A percentile compares a stretch with the other conserved stretches of the same genome.
Evolutionary conservation across 2,888 invertebrate species (phyloP).

Genomic region (Nomada hirtipes): DNA sequence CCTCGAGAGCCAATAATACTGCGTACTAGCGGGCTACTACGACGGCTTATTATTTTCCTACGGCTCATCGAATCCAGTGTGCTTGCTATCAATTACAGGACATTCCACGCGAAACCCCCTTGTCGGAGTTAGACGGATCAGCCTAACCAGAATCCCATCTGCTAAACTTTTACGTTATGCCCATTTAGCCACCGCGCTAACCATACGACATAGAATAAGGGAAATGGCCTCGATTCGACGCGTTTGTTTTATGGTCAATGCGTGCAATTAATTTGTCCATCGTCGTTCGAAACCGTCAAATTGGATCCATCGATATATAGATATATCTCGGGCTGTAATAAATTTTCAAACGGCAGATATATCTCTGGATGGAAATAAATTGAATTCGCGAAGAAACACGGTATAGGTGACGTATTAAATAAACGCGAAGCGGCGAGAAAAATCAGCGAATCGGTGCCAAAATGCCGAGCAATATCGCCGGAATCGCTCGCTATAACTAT

Average conservation of each 20-base stretch:
- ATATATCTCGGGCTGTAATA: not conserved
- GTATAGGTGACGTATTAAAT: conserved; percentile 42
- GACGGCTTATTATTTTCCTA: conserved; percentile 84
- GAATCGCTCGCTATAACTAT: conserved; percentile 21
- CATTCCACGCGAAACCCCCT: conserved; percentile 75
- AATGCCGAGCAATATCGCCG: conserved; percentile 51
- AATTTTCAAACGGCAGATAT: not conserved
- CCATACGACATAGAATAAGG: conserved; percentile 15
- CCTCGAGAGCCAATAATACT: conserved; percentile 80
- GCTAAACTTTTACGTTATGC: conserved; percentile 73
- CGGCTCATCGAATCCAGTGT: conserved; percentile 83
- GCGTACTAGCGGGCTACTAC: conserved; percentile 74
- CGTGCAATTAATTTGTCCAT: not conserved
- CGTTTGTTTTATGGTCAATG: not conserved
- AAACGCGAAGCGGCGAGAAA: conserved; percentile 51
- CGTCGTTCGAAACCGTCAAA: not conserved
- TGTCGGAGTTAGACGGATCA: conserved; percentile 79
- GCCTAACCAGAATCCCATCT: conserved; percentile 83
- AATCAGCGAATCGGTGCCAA: conserved; percentile 56
- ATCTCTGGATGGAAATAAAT: not conserved
- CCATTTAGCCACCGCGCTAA: conserved; percentile 63
- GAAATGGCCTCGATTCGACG: not conserved
- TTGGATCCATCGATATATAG: not conserved
- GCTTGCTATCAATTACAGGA: conserved; percentile 83
- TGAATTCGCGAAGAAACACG: not conserved